Conservation (phyloP, 2,888 invertebrate species). For the Aricia artaxerxes region DNA sequence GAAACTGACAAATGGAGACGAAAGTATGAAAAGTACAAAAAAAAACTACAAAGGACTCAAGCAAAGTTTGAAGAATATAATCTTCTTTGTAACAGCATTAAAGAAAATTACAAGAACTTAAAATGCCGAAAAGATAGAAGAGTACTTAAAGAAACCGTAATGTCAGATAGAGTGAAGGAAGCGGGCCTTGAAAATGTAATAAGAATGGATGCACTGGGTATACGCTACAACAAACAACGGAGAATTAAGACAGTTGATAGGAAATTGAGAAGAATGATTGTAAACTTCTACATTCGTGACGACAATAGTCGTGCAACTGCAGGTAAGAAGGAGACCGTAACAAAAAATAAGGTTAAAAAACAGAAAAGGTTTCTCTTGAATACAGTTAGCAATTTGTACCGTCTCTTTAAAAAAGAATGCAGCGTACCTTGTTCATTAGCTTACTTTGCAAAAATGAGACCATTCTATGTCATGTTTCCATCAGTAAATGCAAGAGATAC, state of each 20-base stretch:
- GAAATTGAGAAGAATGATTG: constrained; percentile 33
- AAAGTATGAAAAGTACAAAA: constrained; percentile 39
- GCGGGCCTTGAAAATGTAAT: no score
- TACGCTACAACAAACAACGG: constrained; percentile 23
- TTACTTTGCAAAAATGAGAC: constrained; percentile 40
- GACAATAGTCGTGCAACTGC: constrained; percentile 42
- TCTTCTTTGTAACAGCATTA: constrained; percentile 35
- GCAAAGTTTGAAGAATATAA: constrained; percentile 14
- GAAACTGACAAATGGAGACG: constrained; percentile 35
- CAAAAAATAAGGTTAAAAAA: constrained; percentile 35
- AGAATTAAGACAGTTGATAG: constrained; percentile 21
- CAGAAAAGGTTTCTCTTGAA: constrained; percentile 42
- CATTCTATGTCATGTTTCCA: constrained; percentile 40
- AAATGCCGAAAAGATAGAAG: constrained; percentile 33
- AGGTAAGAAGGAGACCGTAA: constrained; percentile 42
- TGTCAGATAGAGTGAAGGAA: no score
- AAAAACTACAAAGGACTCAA: constrained; percentile 14
- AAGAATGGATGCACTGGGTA: constrained; percentile 26
- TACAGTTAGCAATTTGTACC: constrained; percentile 39
- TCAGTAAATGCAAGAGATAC: constrained; percentile 40
- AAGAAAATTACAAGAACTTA: constrained; percentile 37
- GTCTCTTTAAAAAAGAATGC: constrained; percentile 40
- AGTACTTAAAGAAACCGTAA: constrained; percentile 35
- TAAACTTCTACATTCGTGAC: constrained; percentile 40
- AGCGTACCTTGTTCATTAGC: constrained; percentile 40